Evolutionary conservation across 2,113 vertebrate genomes (phyloP), one percentile per base, ranked within the genome.

Genomic region (Rousettus leschenaultii): DNA sequence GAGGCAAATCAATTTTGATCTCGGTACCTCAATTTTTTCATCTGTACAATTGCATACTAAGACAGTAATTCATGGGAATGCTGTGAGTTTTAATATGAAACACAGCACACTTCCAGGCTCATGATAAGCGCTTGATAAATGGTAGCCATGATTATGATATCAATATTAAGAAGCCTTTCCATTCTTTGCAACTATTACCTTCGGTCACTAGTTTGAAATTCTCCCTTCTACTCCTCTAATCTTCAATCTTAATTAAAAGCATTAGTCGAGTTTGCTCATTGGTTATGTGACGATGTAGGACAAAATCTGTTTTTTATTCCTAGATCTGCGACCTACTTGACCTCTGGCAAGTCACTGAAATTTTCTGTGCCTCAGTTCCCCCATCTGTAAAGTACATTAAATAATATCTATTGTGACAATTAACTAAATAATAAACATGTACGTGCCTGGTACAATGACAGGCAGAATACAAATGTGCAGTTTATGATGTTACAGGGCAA

Each of bases 1-100:
- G 22, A 89, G 26, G 65, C 13, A 89, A 92, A 33, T 77, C n/a
- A 53, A 21, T 70, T 84, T 71, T 71, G 71, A 77, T 89, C 70
- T 95, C 70, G 66, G 57, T 71, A 80, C 90, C 68, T 95, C 92
- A 65, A 84, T 89, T 87, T 97, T 80, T 95, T 96, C 79, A 77
- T 95, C 95, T 93, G 77, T 88, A 55, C 15, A 89, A 95, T 0
- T 91, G 82, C 53, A 91, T 77, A 82, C 71, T 82, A 85, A 85
- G 61, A 88, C 6, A 48, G 59, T 21, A 57, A 51, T 92, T 90
- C 43, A 22, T 59, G 13, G 43, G 18, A 95, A 95, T 89, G 83
- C 68, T 94, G 57, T 33, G 38, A 70, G 40, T 89, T 85, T 94
- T 82, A 95, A 89, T 70, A 35, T 95, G 87, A 96, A 92, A 92